These are phyloP conservation scores for Myocastor coypus DNA, from an alignment of 2,113 vertebrate species.

Conservation along the genomic window DNA sequence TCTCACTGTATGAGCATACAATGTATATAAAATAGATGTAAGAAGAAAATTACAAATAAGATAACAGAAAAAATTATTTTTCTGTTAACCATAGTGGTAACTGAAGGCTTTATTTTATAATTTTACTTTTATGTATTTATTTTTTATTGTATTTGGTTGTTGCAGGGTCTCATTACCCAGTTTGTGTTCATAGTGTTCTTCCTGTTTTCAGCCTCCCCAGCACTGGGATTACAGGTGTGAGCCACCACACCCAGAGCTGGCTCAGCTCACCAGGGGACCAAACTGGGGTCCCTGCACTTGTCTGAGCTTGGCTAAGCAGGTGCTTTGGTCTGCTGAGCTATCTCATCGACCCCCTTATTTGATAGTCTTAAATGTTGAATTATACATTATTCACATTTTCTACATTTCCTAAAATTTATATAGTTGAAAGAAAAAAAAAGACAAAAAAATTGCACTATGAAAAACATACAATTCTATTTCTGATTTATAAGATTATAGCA, in stretches of 20 bases:
- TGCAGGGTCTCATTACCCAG: too few relatives aligned
- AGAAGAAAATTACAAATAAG: not conserved
- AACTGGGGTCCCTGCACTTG: too few relatives aligned
- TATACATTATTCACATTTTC: not conserved
- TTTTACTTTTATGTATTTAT: not conserved
- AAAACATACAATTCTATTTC: not conserved
- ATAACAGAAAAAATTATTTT: not conserved
- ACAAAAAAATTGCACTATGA: not conserved
- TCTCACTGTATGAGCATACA: not conserved
- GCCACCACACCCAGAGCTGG: too few relatives aligned
- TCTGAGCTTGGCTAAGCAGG: too few relatives aligned
- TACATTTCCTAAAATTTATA: not conserved
- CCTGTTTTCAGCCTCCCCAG: too few relatives aligned
- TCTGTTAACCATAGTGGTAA: not conserved
- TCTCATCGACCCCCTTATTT: not conserved
- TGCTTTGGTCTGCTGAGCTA: too few relatives aligned
- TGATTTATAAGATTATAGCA: not conserved
- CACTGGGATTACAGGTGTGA: too few relatives aligned
- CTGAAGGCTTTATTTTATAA: not conserved
- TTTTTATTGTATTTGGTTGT: too few relatives aligned
- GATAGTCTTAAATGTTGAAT: not conserved
- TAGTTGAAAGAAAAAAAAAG: not conserved
- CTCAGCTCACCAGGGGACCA: too few relatives aligned
- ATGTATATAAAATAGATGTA: not conserved
- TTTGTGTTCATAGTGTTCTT: too few relatives aligned